Conservation (phyloP, 2,797 vertebrate genomes). For the Sebastes miniatus region DNA sequence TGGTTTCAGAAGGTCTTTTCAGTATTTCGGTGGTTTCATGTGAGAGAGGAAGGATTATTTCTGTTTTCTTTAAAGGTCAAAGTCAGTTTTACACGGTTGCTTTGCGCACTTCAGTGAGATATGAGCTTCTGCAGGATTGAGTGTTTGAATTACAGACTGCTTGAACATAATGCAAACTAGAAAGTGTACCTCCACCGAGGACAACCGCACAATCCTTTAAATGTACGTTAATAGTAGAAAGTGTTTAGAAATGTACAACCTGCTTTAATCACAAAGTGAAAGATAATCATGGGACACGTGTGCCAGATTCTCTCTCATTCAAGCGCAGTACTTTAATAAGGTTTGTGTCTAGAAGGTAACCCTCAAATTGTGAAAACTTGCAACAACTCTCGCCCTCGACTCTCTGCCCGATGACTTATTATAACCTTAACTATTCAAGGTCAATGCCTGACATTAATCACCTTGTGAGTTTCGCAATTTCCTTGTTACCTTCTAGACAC, state of each 20-base stretch:
- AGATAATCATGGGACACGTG: neutral
- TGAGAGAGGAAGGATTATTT: constrained; percentile 21
- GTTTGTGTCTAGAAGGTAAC: no score
- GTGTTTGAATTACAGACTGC: neutral
- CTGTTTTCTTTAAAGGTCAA: constrained; percentile 10
- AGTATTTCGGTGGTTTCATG: neutral
- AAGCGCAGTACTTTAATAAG: no score
- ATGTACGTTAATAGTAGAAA: neutral
- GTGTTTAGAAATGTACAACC: neutral
- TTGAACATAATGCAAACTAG: neutral
- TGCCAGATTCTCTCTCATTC: neutral
- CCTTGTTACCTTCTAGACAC: no score
- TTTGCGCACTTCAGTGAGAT: neutral
- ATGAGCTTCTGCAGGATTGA: neutral
- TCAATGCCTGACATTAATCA: no score
- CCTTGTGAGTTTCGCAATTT: no score
- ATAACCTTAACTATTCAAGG: no score
- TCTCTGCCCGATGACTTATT: no score
- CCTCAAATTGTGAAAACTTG: no score
- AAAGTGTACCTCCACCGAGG: neutral
- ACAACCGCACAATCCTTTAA: neutral
- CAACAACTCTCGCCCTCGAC: no score
- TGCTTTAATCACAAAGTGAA: neutral
- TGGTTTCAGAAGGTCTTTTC: constrained; percentile 6
- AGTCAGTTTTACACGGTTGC: neutral